Percentiles rank a stretch among this genome's conserved stretches.
These are phyloP conservation scores for silkworm (Bombyx mori) DNA, from an alignment of 1,140 invertebrate genomes.

Conservation along the genomic window DNA sequence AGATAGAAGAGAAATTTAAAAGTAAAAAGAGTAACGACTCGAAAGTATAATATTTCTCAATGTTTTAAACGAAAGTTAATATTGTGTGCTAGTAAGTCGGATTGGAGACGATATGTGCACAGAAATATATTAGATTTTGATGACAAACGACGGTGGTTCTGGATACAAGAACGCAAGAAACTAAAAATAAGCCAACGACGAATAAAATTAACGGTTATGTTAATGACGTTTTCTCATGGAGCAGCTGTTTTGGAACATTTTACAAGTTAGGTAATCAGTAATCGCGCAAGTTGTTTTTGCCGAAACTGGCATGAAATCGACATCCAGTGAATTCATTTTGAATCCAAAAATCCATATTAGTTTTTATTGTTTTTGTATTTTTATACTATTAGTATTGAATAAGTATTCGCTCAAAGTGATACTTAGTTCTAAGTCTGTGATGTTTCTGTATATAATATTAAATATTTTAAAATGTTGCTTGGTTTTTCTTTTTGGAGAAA, in stretches of 20 bases:
- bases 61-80: background rate
- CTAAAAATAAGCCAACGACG: too few relatives aligned
- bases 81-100: background rate
- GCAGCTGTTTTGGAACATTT: too few relatives aligned
- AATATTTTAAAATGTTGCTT: background rate
- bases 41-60: conserved; percentile 13
- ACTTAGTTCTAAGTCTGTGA: conserved; percentile 1
- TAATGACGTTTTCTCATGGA: too few relatives aligned
- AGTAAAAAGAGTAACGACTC: conserved; percentile 19
- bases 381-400: background rate
- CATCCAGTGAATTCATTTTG: too few relatives aligned
- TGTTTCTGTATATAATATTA: background rate
- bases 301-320: too few relatives aligned
- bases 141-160: too few relatives aligned
- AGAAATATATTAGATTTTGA: too few relatives aligned
- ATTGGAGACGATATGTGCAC: too few relatives aligned
- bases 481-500: background rate
- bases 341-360: background rate
- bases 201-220: too few relatives aligned
- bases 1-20: conserved; percentile 77
- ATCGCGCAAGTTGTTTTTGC: too few relatives aligned
- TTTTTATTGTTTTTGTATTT: background rate
- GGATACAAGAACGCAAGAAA: too few relatives aligned
- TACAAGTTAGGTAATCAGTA: too few relatives aligned
- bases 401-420: background rate